A percentile compares a stretch with the other conserved stretches of the same genome.
Evolutionary conservation across 2,797 vertebrate species (phyloP).

Genomic region (Columba guinea): DNA sequence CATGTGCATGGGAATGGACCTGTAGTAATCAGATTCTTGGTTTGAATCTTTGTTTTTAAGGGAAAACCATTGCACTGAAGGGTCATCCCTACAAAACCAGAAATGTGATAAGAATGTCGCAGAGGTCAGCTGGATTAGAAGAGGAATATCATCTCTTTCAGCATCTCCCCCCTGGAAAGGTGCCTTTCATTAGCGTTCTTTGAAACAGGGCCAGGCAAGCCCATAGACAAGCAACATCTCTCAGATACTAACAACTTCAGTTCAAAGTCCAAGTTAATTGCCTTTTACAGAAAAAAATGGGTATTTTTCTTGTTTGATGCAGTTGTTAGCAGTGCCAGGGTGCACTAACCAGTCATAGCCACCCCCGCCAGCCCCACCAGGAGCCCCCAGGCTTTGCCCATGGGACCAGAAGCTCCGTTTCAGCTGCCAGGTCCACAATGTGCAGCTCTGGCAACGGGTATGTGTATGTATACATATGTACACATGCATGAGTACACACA

Average conservation of each 20-base stretch:
- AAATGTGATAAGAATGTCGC: rapidly evolving
- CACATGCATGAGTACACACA: background rate
- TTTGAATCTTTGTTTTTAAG: background rate
- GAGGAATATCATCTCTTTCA: background rate
- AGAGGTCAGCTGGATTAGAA: background rate
- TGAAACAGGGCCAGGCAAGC: background rate
- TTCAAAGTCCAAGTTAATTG: background rate
- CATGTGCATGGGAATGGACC: background rate
- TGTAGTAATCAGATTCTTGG: background rate
- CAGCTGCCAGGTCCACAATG: background rate
- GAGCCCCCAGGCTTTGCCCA: rapidly evolving
- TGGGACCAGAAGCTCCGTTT: background rate
- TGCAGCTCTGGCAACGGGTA: background rate
- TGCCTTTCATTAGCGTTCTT: background rate
- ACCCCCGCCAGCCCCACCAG: background rate
- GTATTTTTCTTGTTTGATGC: background rate
- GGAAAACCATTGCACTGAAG: background rate
- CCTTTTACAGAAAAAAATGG: background rate
- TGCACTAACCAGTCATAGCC: background rate
- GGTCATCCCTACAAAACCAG: background rate
- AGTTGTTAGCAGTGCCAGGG: background rate
- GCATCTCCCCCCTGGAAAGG: background rate
- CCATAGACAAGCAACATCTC: background rate
- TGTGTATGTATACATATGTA: too few relatives aligned
- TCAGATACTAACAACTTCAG: background rate